Evolutionary conservation across 1,140 invertebrate genomes (phyloP).

Genomic region (Luehdorfia chinensis): DNA sequence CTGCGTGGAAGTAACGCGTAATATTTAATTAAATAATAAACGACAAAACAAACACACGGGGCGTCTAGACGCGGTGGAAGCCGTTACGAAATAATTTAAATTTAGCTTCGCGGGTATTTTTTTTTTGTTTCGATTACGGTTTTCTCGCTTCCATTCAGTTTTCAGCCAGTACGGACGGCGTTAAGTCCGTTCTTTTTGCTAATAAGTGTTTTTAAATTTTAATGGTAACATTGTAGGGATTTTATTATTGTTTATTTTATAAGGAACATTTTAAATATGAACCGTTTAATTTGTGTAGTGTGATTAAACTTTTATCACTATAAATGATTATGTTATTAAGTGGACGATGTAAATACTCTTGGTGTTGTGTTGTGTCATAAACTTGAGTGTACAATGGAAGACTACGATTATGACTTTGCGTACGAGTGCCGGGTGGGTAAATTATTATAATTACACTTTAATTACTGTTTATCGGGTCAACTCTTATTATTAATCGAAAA

Average conservation of each 20-base stretch:
- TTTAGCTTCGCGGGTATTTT: slow-evolving; percentile 45
- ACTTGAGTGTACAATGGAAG: slow-evolving; percentile 60
- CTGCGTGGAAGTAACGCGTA: slow-evolving; percentile 22
- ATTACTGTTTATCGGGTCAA: too few species aligned
- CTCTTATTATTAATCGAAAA: too few species aligned
- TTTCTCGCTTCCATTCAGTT: slow-evolving; percentile 67
- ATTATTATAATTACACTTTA: slow-evolving; percentile 19
- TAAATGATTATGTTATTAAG: slow-evolving; percentile 46
- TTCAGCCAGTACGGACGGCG: slow-evolving; percentile 41
- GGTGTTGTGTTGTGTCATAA: slow-evolving; percentile 47
- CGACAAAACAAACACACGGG: slow-evolving; percentile 25
- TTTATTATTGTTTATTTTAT: slow-evolving; percentile 8
- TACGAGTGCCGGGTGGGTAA: slow-evolving; percentile 79
- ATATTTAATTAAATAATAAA: slow-evolving; percentile 25
- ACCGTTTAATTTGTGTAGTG: slow-evolving; percentile 10
- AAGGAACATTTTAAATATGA: slow-evolving; percentile 25
- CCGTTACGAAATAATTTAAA: slow-evolving; percentile 69
- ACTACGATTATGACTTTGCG: slow-evolving; percentile 79
- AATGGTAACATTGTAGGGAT: background rate
- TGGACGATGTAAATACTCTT: slow-evolving; percentile 37
- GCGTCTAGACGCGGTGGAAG: slow-evolving; percentile 46
- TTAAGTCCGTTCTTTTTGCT: slow-evolving; percentile 25
- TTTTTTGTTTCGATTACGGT: slow-evolving; percentile 52
- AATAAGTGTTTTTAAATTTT: slow-evolving; percentile 6
- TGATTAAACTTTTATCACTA: slow-evolving; percentile 20